A percentile compares a stretch with the other conserved stretches of the same genome.
Evolutionary conservation across 1,140 invertebrate species (phyloP).

Genomic region (Drosophila auraria): DNA sequence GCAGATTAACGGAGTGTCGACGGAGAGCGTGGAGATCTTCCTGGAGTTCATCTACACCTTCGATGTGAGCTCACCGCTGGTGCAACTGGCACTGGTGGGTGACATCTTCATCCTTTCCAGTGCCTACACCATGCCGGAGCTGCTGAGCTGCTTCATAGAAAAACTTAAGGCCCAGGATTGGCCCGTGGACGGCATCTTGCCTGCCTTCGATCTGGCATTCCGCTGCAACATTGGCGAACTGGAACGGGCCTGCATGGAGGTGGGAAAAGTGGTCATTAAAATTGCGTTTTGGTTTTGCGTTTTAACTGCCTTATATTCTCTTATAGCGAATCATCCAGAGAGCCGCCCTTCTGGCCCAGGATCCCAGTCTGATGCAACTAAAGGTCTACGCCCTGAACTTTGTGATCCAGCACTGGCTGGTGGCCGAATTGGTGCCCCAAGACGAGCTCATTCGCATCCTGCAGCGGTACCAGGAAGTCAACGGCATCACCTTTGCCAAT

Average conservation of each 20-base stretch:
- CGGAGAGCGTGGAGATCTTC: too few species aligned
- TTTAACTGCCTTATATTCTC: background rate
- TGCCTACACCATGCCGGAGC: too few species aligned
- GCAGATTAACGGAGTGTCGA: too few species aligned
- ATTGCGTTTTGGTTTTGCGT: too few species aligned
- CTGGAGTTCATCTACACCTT: too few species aligned
- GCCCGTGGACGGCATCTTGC: conserved; percentile 50
- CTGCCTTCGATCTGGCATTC: conserved; percentile 54
- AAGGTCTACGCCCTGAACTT: conserved; percentile 57
- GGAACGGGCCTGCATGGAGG: conserved; percentile 42
- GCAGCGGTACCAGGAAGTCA: conserved; percentile 45
- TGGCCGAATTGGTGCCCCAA: conserved; percentile 3
- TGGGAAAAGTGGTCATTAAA: background rate
- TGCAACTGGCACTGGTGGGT: too few species aligned
- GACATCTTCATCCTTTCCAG: too few species aligned
- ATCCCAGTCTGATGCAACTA: conserved; percentile 32
- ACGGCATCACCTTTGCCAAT: conserved; percentile 49
- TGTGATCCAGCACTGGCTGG: conserved; percentile 49
- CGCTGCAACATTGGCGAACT: conserved; percentile 51
- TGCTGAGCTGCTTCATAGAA: too few species aligned
- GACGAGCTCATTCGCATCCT: conserved; percentile 31
- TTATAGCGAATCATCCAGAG: conserved; percentile 54
- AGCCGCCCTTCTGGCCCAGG: background rate
- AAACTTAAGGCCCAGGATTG: conserved; percentile 5
- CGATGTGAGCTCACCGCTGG: too few species aligned